These are phyloP conservation scores for Drosophila equinoxialis DNA, from an alignment of 1,140 invertebrate genomes.

Conservation along the genomic window DNA sequence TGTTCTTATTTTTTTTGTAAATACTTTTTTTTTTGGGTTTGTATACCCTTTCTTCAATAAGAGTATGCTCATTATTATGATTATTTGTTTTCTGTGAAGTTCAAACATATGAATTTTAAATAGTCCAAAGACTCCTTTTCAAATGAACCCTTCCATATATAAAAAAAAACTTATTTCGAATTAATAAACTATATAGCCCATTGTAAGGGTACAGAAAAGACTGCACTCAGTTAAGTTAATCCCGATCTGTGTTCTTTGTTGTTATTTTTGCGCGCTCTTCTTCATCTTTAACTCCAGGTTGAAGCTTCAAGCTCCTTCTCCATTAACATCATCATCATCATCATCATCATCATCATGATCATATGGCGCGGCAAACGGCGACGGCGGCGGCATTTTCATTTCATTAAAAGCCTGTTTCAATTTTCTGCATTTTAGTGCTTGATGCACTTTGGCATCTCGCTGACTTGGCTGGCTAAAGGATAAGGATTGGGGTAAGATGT, in stretches of 20 bases:
- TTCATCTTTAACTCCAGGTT: background rate
- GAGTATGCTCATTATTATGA: background rate
- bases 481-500: slow-evolving; percentile 4
- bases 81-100: too few relatives aligned
- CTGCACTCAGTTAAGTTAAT: background rate
- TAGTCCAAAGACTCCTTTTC: too few relatives aligned
- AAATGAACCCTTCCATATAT: background rate
- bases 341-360: slow-evolving; percentile 3
- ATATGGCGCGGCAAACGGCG: background rate
- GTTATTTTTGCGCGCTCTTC: background rate
- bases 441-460: slow-evolving; percentile 82
- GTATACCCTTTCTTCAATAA: background rate
- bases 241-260: background rate
- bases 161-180: too few relatives aligned
- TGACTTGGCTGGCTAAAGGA: background rate
- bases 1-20: slow-evolving; percentile 48
- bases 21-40: slow-evolving; percentile 42
- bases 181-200: too few relatives aligned
- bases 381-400: slow-evolving; percentile 32
- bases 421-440: slow-evolving; percentile 82
- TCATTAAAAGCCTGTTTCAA: slow-evolving; percentile 82
- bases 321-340: slow-evolving; percentile 6
- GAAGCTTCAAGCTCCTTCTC: background rate
- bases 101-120: too few relatives aligned
- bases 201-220: background rate